Evolutionary conservation across 2,797 vertebrate species (phyloP).

Genomic region (Simalia tracyae): DNA sequence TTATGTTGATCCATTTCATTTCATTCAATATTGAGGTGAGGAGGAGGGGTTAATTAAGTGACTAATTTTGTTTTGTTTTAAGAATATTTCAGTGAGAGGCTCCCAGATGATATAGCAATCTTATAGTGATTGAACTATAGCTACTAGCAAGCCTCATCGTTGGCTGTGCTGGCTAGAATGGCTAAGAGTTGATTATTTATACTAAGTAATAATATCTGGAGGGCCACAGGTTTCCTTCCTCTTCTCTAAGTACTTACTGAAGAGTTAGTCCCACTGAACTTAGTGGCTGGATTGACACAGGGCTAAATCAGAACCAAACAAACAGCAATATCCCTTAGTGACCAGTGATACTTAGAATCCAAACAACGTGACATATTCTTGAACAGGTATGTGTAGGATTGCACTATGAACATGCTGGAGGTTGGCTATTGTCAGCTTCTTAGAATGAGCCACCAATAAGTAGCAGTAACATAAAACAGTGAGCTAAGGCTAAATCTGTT

Average conservation of each 20-base stretch:
- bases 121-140: background rate
- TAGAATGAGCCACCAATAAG: background rate
- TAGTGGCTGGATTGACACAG: background rate
- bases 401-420: background rate
- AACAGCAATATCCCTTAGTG: background rate
- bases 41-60: background rate
- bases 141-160: background rate
- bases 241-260: background rate
- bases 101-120: background rate
- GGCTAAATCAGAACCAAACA: background rate
- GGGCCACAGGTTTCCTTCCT: background rate
- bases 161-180: background rate
- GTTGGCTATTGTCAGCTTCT: background rate
- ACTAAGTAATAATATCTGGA: background rate
- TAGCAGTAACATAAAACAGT: background rate
- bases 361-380: background rate
- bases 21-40: background rate
- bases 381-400: background rate
- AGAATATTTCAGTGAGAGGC: background rate
- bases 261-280: background rate
- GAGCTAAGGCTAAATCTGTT: background rate
- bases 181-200: background rate
- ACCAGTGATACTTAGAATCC: background rate
- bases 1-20: background rate
- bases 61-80: background rate